Base-by-base conservation (phyloP, 2,797 vertebrate species). In the Eospalax fontanierii region DNA sequence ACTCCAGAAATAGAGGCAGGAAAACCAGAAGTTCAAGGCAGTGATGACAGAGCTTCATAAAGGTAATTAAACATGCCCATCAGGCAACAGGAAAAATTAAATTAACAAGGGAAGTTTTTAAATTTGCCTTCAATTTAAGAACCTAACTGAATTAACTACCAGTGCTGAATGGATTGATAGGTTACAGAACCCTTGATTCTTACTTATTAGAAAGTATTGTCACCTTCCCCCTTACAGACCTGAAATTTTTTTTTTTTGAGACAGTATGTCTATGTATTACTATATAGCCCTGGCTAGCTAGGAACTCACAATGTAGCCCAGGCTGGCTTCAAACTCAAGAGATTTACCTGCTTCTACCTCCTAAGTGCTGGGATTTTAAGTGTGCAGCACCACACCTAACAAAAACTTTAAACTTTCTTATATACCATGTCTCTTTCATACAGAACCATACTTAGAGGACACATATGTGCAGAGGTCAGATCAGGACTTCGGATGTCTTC, bases 111-210 rank as follows among this genome's bases (percentile, higher is more conserved):
- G 92, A 95, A 59, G 30, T 74, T 89, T 93, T 93, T 75, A 90
- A 75, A 97, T 97, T 88, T 97, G 83, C n/a, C 59, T 97, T 80
- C 54, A 96, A 96, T 97, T 95, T 96, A 65, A 94, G 65, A 70
- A 63, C 24, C 63, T 97, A 97, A 97, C 73, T 95, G 88, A 94
- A 97, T 97, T 96, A 97, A 84, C 80, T 85, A 76, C 89, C 46
- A 93, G 96, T 94, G 96, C 59, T 97, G 92, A 97, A 87, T 85
- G 86, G 89, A 94, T 4, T 97, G 94, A 97, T 3, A 96, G 82
- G 86, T 90, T 84, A 87, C 95, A 97, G 97, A 97, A 88, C 86
- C 91, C 83, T 92, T 94, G 90, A 95, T 95, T 54, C 87, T 92
- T 74, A 91, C 43, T n/a, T 54, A 88, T 76, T 93, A 87, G 43